Evolutionary conservation across 35 echinoderm and acorn worm species (phyloP), one percentile per base, ranked within the genome.

Genomic region (Apostichopus californicus): DNA sequence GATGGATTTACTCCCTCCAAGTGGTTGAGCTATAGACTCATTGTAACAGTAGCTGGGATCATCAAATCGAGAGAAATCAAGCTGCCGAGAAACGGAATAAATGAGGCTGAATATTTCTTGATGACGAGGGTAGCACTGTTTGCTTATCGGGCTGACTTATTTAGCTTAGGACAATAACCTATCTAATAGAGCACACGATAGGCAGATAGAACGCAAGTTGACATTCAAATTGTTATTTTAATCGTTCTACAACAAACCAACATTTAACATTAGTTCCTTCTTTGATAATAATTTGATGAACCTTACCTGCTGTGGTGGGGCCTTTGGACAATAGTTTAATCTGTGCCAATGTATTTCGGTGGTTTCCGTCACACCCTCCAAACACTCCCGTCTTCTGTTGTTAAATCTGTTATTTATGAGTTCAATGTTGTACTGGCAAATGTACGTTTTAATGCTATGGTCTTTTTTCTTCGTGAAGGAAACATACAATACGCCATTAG

Each of bases 281-380:
- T 46, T 34, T 34, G 28, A 34, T 34, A 34, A 34, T 34, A 46
- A 46, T 46, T 46, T 46, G 34, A 46, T 46, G 34, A 75, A 20
- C 21, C 21, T 75, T 75, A 75, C 71, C 71, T 75, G 71, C 2
- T 56, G 81, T 18, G 56, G 17, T 11, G 81, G 46, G 12, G 53
- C 14, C 53, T 54, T 57, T 84, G 81, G 81, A 56, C 81, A 84
- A 54, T 54, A 57, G 53, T 57, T 84, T 8, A 18, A 57, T 56
- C 56, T 54, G 81, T 84, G 57, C 81, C 81, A 84, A 57, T 1
- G 14, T 84, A 84, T 56, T 56, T 84, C 81, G 12, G 81, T 84
- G n/a, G 53, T 84, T n/a, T 84, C 55, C 3, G 81, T 84, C 21
- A 17, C 12, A 3, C 81, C 81, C 18, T 57, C 53, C 17, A 84